These are phyloP conservation scores for Anarsia innoxiella DNA, from an alignment of 2,888 invertebrate genomes.

Conservation along the genomic window DNA sequence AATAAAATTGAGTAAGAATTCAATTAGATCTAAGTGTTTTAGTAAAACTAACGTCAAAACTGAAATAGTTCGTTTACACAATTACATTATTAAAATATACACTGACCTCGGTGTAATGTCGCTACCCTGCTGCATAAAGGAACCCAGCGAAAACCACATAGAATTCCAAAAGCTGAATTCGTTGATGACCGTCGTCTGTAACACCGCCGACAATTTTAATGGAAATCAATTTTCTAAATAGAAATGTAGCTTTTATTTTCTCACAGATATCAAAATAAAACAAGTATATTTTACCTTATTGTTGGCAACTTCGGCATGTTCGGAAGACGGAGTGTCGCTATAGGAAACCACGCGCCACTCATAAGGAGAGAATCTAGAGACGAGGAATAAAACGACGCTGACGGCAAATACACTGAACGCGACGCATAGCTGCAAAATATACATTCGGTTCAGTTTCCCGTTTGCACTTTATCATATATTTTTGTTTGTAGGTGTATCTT, in stretches of 20 bases:
- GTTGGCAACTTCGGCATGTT: constrained; percentile 37
- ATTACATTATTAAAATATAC: constrained; percentile 32
- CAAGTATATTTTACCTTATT: constrained; percentile 41
- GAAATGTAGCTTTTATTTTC: too few relatives aligned
- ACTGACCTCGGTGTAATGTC: constrained; percentile 94
- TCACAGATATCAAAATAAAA: too few relatives aligned
- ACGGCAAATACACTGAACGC: constrained; percentile 93
- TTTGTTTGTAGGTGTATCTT: too few relatives aligned
- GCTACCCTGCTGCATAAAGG: constrained; percentile 99
- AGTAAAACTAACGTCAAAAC: constrained; percentile 15
- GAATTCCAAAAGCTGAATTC: constrained; percentile 97
- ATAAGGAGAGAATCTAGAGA: constrained; percentile 95
- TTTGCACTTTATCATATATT: constrained; percentile 1
- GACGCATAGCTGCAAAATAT: constrained; percentile 75
- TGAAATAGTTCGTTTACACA: constrained; percentile 22
- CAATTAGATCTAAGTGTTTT: constrained; percentile 5
- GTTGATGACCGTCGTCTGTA: constrained; percentile 83
- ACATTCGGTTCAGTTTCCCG: constrained; percentile 2
- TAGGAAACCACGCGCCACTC: constrained; percentile 89
- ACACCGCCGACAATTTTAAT: constrained; percentile 22
- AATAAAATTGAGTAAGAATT: not conserved
- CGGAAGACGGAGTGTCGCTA: constrained; percentile 39
- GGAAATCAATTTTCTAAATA: constrained; percentile 18
- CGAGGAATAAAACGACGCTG: constrained; percentile 95
- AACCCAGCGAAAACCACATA: constrained; percentile 97